These are phyloP conservation scores for Dendrocincla tyrannina DNA, from an alignment of 2,797 vertebrate genomes.

Conservation along the genomic window DNA sequence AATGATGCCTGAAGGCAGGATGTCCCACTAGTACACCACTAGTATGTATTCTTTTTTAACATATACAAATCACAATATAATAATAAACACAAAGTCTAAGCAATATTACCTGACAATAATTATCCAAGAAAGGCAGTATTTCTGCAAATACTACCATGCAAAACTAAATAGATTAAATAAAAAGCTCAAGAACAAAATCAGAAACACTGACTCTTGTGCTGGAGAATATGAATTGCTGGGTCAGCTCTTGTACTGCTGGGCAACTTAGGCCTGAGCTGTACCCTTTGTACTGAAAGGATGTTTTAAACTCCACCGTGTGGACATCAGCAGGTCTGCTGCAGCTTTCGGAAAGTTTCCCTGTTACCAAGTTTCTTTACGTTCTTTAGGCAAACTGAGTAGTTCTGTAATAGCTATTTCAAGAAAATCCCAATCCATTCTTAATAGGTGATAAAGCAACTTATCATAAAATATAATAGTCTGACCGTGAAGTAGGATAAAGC, in stretches of 20 bases:
- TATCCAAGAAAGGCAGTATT: background rate
- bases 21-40: background rate
- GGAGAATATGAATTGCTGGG: background rate
- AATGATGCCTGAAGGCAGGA: background rate
- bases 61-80: background rate
- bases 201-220: background rate
- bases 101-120: background rate
- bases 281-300: background rate
- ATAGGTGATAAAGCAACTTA: background rate
- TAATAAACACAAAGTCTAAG: background rate
- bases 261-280: background rate
- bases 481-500: background rate
- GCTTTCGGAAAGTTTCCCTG: background rate
- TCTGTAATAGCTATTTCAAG: background rate
- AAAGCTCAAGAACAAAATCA: background rate
- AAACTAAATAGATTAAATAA: background rate
- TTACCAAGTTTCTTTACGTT: background rate
- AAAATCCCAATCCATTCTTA: background rate
- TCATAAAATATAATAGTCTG: background rate
- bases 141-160: background rate
- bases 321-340: constrained; percentile 6
- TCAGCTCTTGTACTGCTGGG: background rate
- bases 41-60: background rate
- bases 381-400: background rate
- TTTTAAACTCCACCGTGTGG: constrained; percentile 45